phyloP scores from a whole-genome alignment of 2,797 vertebrate species.

The Enteromius viviparus region DNA sequence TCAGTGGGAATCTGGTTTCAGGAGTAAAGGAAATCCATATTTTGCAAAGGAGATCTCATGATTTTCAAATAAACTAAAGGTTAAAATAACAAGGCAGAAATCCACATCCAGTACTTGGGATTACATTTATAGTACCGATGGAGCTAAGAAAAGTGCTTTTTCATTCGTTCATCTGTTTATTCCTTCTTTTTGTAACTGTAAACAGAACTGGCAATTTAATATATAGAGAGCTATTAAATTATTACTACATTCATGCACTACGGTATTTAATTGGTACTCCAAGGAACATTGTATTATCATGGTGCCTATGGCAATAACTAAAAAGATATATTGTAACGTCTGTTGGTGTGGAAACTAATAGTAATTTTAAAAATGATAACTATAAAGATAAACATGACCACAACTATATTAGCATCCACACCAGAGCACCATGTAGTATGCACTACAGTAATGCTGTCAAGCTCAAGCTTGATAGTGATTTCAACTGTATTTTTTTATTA shows the following conservation, averaged over 20 bases:
- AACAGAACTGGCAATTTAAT: not conserved
- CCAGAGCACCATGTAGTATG: not conserved
- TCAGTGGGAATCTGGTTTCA: constrained; percentile 42
- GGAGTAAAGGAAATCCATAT: constrained; percentile 2
- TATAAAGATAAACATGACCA: not conserved
- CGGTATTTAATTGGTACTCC: not conserved
- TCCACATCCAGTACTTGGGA: not conserved
- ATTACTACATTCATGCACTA: not conserved
- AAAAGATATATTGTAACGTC: not conserved
- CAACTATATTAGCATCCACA: not conserved
- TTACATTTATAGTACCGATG: not conserved
- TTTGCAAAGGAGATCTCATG: constrained; percentile 5
- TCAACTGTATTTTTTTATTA: not conserved
- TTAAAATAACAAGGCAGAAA: not conserved
- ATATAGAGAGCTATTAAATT: not conserved
- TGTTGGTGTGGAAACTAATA: not conserved
- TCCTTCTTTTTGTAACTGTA: not conserved
- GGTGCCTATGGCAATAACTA: not conserved
- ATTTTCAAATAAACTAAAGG: constrained; percentile 28
- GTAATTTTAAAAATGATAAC: not conserved
- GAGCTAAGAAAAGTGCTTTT: not conserved
- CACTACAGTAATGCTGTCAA: not conserved
- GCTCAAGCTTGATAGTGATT: not conserved
- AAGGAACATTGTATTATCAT: not conserved
- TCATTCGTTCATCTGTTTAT: not conserved